Evolutionary conservation across 2,888 invertebrate species (phyloP).

Genomic region (Drosophila merina): DNA sequence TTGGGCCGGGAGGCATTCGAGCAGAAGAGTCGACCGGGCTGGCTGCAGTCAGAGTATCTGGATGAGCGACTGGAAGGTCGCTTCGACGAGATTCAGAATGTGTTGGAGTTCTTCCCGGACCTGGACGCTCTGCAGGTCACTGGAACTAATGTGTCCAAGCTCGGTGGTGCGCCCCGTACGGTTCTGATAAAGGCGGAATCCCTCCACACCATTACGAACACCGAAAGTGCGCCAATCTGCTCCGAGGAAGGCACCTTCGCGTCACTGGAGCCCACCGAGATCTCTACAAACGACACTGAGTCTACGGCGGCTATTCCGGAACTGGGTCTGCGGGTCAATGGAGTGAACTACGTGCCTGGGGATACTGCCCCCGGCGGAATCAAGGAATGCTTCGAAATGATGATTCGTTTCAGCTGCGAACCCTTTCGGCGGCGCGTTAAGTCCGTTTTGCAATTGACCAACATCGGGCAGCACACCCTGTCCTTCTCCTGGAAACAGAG

Average conservation of each 20-base stretch:
- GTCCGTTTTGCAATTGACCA: constrained; percentile 62
- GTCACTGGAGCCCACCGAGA: neutral
- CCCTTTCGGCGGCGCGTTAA: constrained; percentile 62
- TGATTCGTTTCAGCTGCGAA: constrained; percentile 60
- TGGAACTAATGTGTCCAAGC: constrained; percentile 48
- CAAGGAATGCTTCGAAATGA: constrained; percentile 53
- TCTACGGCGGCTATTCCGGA: constrained; percentile 30
- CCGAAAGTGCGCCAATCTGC: constrained; percentile 21
- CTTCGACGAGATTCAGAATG: constrained; percentile 61
- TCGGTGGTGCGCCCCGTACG: constrained; percentile 20
- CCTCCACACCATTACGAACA: constrained; percentile 56
- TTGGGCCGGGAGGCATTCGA: constrained; percentile 51
- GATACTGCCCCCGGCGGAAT: constrained; percentile 16
- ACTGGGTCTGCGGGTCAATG: constrained; percentile 70
- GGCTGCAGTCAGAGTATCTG: constrained; percentile 70
- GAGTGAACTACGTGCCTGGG: constrained; percentile 49
- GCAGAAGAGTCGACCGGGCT: constrained; percentile 44
- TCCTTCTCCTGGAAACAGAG: constrained; percentile 71
- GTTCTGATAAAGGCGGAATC: constrained; percentile 31
- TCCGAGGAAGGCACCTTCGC: constrained; percentile 37
- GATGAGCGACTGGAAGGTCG: constrained; percentile 57
- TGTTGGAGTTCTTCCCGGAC: constrained; percentile 77
- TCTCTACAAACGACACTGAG: neutral
- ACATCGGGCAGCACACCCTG: constrained; percentile 69
- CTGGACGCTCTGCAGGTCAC: constrained; percentile 64